A percentile compares a stretch with the other conserved stretches of the same genome.
Evolutionary conservation across 2,113 vertebrate genomes (phyloP).

Genomic region (Marcusenius ussheri): DNA sequence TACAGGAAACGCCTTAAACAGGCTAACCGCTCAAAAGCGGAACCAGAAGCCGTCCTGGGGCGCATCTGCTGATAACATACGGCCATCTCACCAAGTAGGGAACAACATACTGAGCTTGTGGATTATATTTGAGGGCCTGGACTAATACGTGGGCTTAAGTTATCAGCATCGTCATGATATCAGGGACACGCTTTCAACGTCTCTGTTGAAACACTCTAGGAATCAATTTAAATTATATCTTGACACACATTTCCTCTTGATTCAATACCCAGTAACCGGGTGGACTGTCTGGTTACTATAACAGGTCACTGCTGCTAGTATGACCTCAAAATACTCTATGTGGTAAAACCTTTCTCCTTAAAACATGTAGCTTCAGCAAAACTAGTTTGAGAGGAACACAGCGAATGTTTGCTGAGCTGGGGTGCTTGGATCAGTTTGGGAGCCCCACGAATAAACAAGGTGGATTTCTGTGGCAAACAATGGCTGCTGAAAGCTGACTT

Average conservation of each 20-base stretch:
- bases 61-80: background rate
- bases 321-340: background rate
- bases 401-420: background rate
- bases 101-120: background rate
- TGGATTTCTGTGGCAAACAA: background rate
- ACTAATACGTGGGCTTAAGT: rapidly evolving
- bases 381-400: background rate
- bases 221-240: background rate
- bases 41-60: background rate
- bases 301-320: background rate
- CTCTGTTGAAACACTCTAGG: background rate
- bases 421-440: background rate
- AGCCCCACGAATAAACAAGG: background rate
- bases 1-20: constrained; percentile 17
- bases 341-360: background rate
- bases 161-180: background rate
- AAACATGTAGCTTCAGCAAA: background rate
- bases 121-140: background rate
- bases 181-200: background rate
- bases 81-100: background rate
- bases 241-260: background rate
- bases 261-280: background rate
- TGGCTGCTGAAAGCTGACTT: background rate
- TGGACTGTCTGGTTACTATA: background rate
- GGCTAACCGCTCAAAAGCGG: background rate